Conservation (phyloP, 2,888 invertebrate genomes). For the Alsophila aescularia region DNA sequence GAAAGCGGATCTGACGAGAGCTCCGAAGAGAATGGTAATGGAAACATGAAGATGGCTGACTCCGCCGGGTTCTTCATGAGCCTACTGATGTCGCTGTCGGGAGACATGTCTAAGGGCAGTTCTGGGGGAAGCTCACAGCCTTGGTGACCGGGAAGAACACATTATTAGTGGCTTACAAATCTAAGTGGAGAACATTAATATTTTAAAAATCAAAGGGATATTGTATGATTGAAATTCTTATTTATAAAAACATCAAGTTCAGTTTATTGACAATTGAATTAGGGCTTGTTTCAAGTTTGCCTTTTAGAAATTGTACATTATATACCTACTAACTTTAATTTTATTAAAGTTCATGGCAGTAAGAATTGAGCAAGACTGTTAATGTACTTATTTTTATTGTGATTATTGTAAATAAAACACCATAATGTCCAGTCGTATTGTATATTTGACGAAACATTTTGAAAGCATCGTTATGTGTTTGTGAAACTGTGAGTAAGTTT, state of each 20-base stretch:
- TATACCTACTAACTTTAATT: no score
- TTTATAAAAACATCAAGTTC: no score
- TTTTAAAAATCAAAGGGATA: no score
- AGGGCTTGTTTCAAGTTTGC: no score
- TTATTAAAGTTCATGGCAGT: no score
- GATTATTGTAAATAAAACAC: no score
- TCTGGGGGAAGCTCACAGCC: slow-evolving; percentile 58
- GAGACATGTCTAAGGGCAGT: slow-evolving; percentile 76
- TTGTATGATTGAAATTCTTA: no score
- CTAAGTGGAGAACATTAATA: background rate
- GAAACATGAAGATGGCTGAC: slow-evolving; percentile 58
- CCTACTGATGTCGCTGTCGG: slow-evolving; percentile 65
- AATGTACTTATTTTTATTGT: no score
- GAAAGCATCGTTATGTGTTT: background rate
- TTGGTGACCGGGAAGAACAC: slow-evolving; percentile 39
- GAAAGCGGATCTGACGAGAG: slow-evolving; percentile 55
- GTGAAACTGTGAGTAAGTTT: background rate
- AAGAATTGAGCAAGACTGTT: background rate
- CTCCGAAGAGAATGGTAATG: slow-evolving; percentile 52
- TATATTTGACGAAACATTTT: background rate
- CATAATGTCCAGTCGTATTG: no score
- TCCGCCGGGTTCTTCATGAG: slow-evolving; percentile 70
- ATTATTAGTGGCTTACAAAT: no score
- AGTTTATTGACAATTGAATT: no score
- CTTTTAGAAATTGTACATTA: no score